Percentiles rank a stretch among this genome's conserved stretches.
Conservation (phyloP, 2,797 vertebrate genomes). For the Brachyalestes nurse region DNA sequence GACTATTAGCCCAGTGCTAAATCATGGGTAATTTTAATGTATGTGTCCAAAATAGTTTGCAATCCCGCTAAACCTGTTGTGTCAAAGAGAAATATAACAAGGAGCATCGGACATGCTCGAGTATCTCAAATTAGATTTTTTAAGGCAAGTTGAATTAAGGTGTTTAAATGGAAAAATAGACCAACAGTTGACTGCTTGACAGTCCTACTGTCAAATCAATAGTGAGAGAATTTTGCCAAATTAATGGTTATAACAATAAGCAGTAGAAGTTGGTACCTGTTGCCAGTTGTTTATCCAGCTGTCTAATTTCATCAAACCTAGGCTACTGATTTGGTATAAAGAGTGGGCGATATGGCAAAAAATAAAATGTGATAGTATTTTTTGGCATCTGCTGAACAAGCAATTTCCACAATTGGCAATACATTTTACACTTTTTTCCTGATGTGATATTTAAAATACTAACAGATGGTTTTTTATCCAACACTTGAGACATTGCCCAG, state of each 20-base stretch:
- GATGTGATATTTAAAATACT: too few species aligned
- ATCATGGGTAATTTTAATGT: background rate
- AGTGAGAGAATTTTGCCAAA: background rate
- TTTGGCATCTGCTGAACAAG: too few species aligned
- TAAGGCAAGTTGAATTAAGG: background rate
- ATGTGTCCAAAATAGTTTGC: slow-evolving; percentile 8
- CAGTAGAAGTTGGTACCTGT: background rate
- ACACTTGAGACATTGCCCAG: too few species aligned
- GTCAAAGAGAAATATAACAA: slow-evolving; percentile 1
- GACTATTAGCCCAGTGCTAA: slow-evolving; percentile 1
- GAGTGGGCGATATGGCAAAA: too few species aligned
- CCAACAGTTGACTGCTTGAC: background rate
- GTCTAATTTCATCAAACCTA: background rate
- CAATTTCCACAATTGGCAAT: too few species aligned
- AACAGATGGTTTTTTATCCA: too few species aligned
- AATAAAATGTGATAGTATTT: too few species aligned
- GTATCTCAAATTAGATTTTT: background rate
- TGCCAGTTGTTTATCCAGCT: slow-evolving; percentile 4
- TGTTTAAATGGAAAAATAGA: background rate
- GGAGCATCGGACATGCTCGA: background rate
- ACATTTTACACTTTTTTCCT: too few species aligned
- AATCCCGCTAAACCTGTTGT: background rate
- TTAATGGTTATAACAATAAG: background rate
- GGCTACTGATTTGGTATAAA: background rate
- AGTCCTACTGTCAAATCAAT: too few species aligned